Base-by-base conservation (phyloP, 2,888 invertebrate species). In the Leptinotarsa haldemani region DNA sequence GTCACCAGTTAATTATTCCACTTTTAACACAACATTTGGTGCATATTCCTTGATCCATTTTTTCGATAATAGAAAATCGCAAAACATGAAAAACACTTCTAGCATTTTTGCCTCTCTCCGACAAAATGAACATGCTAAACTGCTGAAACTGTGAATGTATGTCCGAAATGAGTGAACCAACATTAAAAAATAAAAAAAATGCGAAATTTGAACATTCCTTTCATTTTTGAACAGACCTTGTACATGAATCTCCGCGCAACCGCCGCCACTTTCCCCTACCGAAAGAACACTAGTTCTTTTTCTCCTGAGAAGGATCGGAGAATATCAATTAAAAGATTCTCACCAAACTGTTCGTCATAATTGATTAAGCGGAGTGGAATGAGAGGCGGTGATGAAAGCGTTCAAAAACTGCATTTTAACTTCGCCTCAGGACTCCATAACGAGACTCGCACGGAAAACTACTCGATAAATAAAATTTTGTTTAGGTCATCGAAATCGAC, bases 401-500 rank as follows among this genome's bases (percentile, higher is more conserved):
- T 65, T 73, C 73, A 75, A 78, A 78, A 78, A 77, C 72, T 78
- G 77, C 77, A 79, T 75, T 78, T 77, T 78, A 65, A 65, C 70
- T 74, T 74, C 65, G 74, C 76, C 77, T 73, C 67, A 58, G 77
- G 74, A 69, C 72, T 47, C 69, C 9, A 73, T 70, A 76, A 74
- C 74, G 69, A 76, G 74, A 76, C 77, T 74, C 75, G 73, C 76
- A 79, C 77, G 75, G 75, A 75, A 74, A 77, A 72, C 76, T 71
- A 72, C 77, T 76, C 74, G 76, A 79, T 79, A 79, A 77, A 77
- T 74, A 76, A 74, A 74, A 77, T 73, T 79, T 64, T 73, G 75
- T 74, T 76, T 72, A 65, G 75, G 75, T 77, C 74, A 77, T 71
- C 40, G 61, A 61, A 61, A 61, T 25, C 16, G n/a, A 22, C 16